These are phyloP conservation scores for Lepus europaeus DNA, from an alignment of 2,113 vertebrate genomes.

Conservation along the genomic window DNA sequence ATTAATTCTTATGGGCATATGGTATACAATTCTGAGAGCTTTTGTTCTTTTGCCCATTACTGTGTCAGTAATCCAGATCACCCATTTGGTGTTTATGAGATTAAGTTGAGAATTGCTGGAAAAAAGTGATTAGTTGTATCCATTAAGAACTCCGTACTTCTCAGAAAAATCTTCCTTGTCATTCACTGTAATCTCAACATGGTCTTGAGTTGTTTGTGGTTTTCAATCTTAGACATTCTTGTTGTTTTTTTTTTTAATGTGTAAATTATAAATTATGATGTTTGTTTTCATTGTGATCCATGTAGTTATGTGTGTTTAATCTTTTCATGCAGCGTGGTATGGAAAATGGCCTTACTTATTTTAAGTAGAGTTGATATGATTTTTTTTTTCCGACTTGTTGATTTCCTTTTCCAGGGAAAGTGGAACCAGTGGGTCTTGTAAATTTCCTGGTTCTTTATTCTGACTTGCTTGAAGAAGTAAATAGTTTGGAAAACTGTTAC, in stretches of 20 bases:
- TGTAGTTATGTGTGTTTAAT: background rate
- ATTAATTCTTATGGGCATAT: background rate
- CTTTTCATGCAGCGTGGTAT: background rate
- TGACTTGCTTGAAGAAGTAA: background rate
- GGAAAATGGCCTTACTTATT: background rate
- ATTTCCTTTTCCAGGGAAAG: background rate
- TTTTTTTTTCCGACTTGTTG: background rate
- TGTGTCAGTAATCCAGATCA: background rate
- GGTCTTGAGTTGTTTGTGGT: background rate
- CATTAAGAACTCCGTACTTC: conserved; percentile 15
- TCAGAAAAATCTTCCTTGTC: background rate
- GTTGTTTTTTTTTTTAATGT: background rate
- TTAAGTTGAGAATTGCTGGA: conserved; percentile 18
- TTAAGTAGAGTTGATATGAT: background rate
- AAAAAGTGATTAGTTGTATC: background rate
- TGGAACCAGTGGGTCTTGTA: background rate
- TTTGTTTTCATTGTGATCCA: background rate
- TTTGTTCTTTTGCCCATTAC: background rate
- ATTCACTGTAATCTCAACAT: background rate
- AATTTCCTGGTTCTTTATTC: background rate
- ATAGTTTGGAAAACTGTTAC: background rate
- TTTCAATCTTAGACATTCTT: conserved; percentile 10
- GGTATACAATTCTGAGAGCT: background rate
- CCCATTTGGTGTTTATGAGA: background rate
- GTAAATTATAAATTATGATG: background rate